Percentiles rank a stretch among this genome's conserved stretches.
Conservation (phyloP, 2,888 invertebrate genomes). For the Cerceris rybyensis region DNA sequence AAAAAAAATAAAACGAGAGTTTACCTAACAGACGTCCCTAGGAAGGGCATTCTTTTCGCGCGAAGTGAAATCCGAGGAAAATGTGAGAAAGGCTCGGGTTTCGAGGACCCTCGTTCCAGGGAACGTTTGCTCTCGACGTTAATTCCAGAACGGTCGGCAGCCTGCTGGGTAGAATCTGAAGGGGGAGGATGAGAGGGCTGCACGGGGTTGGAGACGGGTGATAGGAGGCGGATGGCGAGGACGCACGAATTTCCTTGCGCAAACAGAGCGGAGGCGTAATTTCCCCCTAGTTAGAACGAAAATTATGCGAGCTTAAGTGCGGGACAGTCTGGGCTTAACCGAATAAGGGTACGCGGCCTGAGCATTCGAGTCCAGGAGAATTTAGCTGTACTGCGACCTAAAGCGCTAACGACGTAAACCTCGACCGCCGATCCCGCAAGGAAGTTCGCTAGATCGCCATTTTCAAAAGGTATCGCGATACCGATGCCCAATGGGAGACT, state of each 20-base stretch:
- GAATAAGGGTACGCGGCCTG: constrained; percentile 64
- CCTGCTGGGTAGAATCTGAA: constrained; percentile 12
- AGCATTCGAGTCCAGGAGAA: constrained; percentile 35
- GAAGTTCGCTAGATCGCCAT: constrained; percentile 21
- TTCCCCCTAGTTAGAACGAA: constrained; percentile 74
- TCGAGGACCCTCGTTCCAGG: constrained; percentile 44
- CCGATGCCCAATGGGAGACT: constrained; percentile 7
- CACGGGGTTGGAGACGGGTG: not conserved
- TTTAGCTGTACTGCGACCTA: constrained; percentile 36
- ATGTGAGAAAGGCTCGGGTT: constrained; percentile 46
- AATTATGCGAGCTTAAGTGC: constrained; percentile 78
- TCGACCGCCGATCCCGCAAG: constrained; percentile 35
- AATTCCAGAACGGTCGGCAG: constrained; percentile 44
- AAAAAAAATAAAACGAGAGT: constrained; percentile 4
- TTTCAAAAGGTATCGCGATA: constrained; percentile 27
- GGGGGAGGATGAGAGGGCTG: constrained; percentile 21
- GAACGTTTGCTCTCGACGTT: constrained; percentile 59
- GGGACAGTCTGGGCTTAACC: constrained; percentile 74
- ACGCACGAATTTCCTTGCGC: constrained; percentile 69
- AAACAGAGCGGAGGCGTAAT: constrained; percentile 71
- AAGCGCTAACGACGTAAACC: constrained; percentile 63
- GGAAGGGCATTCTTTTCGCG: constrained; percentile 34
- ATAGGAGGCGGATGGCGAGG: constrained; percentile 23
- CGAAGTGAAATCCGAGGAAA: constrained; percentile 46
- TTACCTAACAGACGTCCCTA: constrained; percentile 20